Conservation (phyloP, 2,797 vertebrate genomes). For the Acanthopagrus latus region DNA sequence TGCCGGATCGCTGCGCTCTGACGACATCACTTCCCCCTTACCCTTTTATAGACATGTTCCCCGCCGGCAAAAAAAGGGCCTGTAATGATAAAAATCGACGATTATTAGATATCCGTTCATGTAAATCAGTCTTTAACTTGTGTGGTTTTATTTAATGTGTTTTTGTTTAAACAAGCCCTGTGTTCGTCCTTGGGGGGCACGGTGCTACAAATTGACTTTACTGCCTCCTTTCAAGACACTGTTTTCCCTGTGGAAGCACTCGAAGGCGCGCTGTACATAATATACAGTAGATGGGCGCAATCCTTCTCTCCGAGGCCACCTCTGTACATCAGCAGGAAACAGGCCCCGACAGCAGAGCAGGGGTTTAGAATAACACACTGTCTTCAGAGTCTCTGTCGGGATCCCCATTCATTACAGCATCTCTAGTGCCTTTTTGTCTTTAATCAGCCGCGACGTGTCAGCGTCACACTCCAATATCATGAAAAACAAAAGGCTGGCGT, state of each 20-base stretch:
- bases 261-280: slow-evolving; percentile 14
- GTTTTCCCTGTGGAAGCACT: neutral
- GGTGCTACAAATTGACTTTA: slow-evolving; percentile 34
- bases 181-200: slow-evolving; percentile 2
- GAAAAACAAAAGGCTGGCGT: neutral
- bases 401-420: slow-evolving; percentile 12
- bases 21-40: slow-evolving; percentile 79
- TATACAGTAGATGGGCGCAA: neutral
- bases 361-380: slow-evolving; percentile 37
- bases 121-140: neutral
- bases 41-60: slow-evolving; percentile 80
- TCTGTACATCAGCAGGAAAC: slow-evolving; percentile 32
- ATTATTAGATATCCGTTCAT: slow-evolving; percentile 17
- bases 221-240: slow-evolving; percentile 22
- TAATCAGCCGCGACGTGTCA: neutral
- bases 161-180: slow-evolving; percentile 31
- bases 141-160: neutral
- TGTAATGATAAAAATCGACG: slow-evolving; percentile 19
- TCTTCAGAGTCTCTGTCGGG: slow-evolving; percentile 3
- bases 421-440: neutral
- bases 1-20: slow-evolving; percentile 62
- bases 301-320: slow-evolving; percentile 28
- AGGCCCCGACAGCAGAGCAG: slow-evolving; percentile 16
- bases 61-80: slow-evolving; percentile 2
- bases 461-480: neutral